Evolutionary conservation across 2,113 vertebrate genomes (phyloP).

Genomic region (Nothocercus julius): DNA sequence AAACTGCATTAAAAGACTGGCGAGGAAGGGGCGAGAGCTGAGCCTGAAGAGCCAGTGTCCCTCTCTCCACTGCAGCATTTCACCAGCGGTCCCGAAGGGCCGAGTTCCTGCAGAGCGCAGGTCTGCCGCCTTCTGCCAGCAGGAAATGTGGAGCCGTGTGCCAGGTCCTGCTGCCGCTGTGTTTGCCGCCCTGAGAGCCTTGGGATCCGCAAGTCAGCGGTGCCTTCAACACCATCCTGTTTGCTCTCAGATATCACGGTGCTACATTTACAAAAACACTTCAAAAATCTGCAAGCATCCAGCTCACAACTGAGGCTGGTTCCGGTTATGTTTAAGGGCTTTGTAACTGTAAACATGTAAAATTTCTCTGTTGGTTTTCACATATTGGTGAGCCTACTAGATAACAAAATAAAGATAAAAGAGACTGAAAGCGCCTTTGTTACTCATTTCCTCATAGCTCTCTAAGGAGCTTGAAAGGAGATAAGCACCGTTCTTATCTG

Average conservation of each 20-base stretch:
- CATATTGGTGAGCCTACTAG: constrained; percentile 26
- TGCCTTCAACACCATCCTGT: not conserved
- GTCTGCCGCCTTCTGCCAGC: not conserved
- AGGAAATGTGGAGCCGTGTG: not conserved
- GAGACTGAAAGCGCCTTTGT: constrained; percentile 47
- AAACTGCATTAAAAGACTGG: not conserved
- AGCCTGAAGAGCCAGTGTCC: not conserved
- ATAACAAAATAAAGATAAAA: constrained; percentile 45
- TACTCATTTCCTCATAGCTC: constrained; percentile 58
- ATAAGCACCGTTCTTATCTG: constrained; percentile 41
- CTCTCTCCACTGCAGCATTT: not conserved
- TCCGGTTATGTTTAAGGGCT: not conserved
- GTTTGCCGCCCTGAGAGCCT: not conserved
- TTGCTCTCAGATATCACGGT: not conserved
- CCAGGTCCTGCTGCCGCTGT: not conserved
- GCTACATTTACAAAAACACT: constrained; percentile 20
- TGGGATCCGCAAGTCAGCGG: not conserved
- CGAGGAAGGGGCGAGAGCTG: not conserved
- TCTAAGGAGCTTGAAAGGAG: constrained; percentile 47
- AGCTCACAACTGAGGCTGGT: constrained; percentile 1
- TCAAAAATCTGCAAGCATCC: constrained; percentile 24
- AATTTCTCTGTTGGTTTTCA: constrained; percentile 36
- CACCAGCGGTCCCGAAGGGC: not conserved
- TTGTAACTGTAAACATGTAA: constrained; percentile 27
- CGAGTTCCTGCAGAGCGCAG: not conserved